phyloP scores from a whole-genome alignment of 2,797 vertebrate genomes.

The Pygocentrus nattereri region DNA sequence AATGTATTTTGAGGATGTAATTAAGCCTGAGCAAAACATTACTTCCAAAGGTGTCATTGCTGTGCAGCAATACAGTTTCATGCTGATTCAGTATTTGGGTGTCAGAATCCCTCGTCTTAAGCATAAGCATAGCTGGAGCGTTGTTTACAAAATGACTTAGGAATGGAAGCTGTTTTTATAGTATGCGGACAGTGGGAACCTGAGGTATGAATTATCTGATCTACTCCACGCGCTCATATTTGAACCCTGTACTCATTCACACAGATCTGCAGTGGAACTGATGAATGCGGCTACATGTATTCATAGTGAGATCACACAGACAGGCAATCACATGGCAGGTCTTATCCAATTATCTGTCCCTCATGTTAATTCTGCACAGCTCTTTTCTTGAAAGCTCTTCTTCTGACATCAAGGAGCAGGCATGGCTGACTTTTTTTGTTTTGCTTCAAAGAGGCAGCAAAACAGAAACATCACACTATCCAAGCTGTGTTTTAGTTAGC shows the following conservation, averaged over 20 bases:
- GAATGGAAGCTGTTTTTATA: neutral
- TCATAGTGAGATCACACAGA: slow-evolving; percentile 29
- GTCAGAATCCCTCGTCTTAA: neutral
- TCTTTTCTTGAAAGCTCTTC: neutral
- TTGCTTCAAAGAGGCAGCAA: neutral
- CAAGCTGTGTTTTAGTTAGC: neutral
- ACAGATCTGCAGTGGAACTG: neutral
- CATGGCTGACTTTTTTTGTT: neutral
- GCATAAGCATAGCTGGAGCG: slow-evolving; percentile 24
- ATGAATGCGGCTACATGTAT: neutral
- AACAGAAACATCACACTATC: neutral
- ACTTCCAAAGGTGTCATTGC: slow-evolving; percentile 38
- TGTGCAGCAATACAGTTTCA: neutral
- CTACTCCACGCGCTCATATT: neutral
- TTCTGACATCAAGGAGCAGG: neutral
- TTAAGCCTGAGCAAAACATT: slow-evolving; percentile 39
- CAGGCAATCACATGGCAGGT: slow-evolving; percentile 68
- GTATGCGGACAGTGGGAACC: neutral
- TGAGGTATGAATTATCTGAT: neutral
- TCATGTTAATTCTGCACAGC: slow-evolving; percentile 40
- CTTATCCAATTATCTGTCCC: slow-evolving; percentile 67
- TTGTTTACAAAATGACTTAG: neutral
- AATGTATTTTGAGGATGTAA: slow-evolving; percentile 46
- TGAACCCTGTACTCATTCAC: neutral
- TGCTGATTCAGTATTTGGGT: slow-evolving; percentile 13